phyloP scores from a whole-genome alignment of 2,797 vertebrate species.

The Bradypus variegatus region DNA sequence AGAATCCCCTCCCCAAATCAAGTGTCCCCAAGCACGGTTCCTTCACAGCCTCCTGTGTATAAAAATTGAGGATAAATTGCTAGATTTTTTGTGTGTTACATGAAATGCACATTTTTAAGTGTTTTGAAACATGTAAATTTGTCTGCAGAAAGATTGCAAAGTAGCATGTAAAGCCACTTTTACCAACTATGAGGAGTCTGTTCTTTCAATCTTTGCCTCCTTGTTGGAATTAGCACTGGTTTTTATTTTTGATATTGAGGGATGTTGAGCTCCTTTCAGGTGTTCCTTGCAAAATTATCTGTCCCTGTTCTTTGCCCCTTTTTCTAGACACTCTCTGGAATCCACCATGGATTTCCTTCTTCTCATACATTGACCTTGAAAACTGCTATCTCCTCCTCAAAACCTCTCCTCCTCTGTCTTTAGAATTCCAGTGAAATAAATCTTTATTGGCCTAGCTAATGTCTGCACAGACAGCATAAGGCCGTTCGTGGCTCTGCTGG shows the following conservation, averaged over 20 bases:
- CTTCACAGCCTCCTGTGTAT: no score
- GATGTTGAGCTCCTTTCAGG: neutral
- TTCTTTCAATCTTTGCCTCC: neutral
- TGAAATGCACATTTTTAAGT: neutral
- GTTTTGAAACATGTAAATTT: neutral
- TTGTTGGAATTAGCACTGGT: rapidly evolving
- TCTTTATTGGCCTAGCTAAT: neutral
- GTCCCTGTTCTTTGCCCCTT: neutral
- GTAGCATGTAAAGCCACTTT: no score
- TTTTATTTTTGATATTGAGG: neutral
- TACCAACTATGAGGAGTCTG: neutral
- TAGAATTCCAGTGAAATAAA: neutral
- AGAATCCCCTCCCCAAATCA: no score
- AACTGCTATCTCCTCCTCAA: neutral
- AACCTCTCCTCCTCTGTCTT: neutral
- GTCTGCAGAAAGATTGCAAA: neutral
- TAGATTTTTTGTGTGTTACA: neutral
- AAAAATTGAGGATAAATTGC: neutral
- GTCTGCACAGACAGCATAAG: neutral
- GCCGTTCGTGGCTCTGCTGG: rapidly evolving
- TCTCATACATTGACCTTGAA: neutral
- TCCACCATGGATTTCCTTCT: neutral
- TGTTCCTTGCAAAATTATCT: no score
- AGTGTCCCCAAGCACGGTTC: neutral
- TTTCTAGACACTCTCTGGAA: neutral